Evolutionary conservation across 2,113 vertebrate species (phyloP).

Genomic region (Tichodroma muraria): DNA sequence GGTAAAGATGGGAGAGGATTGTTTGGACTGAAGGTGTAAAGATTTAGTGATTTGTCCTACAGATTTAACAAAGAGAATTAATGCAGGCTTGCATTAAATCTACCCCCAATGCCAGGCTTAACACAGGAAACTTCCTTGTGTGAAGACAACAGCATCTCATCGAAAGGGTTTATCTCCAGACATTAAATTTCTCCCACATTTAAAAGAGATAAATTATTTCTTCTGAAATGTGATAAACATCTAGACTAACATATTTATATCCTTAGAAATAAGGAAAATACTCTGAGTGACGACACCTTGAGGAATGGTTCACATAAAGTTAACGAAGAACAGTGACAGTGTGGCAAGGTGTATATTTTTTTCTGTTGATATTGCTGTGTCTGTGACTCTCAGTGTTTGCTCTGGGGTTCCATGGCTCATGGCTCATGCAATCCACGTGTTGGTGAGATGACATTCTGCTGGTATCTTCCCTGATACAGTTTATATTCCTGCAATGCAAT

Average conservation of each 20-base stretch:
- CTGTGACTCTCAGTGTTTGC: neutral
- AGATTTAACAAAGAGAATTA: neutral
- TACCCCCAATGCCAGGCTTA: neutral
- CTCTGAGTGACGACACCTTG: neutral
- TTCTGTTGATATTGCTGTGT: neutral
- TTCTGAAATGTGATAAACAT: neutral
- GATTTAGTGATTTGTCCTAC: neutral
- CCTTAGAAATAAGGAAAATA: neutral
- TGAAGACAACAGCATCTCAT: neutral
- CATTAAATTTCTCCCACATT: neutral
- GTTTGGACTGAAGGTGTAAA: neutral
- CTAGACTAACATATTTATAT: neutral
- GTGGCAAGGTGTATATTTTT: neutral
- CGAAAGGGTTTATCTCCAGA: neutral
- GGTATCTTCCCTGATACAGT: neutral
- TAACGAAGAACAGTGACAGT: neutral
- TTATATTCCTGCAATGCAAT: neutral
- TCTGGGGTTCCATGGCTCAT: neutral
- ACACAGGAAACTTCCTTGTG: neutral
- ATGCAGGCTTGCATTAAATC: neutral
- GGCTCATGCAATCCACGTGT: accelerated
- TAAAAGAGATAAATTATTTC: neutral
- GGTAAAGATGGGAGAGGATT: neutral
- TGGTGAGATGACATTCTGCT: neutral
- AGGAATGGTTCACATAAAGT: neutral